Conservation (phyloP, 2,888 invertebrate genomes). For the Cataglyphis albicans region DNA sequence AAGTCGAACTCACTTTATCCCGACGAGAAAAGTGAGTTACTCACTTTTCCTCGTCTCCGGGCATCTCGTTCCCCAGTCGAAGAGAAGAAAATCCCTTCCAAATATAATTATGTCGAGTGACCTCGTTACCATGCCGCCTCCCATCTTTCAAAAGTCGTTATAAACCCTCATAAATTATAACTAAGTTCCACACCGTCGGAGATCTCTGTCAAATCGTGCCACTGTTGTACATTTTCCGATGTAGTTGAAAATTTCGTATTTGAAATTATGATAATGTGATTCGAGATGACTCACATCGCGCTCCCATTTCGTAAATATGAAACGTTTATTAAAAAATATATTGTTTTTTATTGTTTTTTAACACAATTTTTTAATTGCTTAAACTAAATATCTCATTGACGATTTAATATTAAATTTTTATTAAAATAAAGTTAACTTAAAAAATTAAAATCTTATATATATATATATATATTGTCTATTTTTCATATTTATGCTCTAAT, state of each 20-base stretch:
- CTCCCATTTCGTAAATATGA: background rate
- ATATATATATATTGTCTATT: too few species aligned
- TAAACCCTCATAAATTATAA: slow-evolving; percentile 42
- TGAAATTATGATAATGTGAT: slow-evolving; percentile 49
- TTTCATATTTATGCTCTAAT: background rate
- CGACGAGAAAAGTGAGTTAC: slow-evolving; percentile 75
- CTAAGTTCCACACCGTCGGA: slow-evolving; percentile 46
- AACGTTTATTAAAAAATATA: slow-evolving; percentile 12
- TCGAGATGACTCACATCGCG: slow-evolving; percentile 21
- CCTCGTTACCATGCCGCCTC: slow-evolving; percentile 68
- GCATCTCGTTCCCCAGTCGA: slow-evolving; percentile 45
- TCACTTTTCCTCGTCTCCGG: slow-evolving; percentile 67
- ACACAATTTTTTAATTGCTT: background rate
- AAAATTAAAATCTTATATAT: background rate
- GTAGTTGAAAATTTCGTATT: slow-evolving; percentile 27
- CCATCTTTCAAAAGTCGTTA: slow-evolving; percentile 61
- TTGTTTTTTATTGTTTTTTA: background rate
- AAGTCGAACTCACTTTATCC: slow-evolving; percentile 75
- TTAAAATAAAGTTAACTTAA: background rate
- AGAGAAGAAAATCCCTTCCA: slow-evolving; percentile 64
- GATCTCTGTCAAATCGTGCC: slow-evolving; percentile 50
- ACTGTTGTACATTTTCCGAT: slow-evolving; percentile 33
- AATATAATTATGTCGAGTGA: slow-evolving; percentile 67
- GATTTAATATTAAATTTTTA: background rate
- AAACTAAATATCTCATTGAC: background rate